These are phyloP conservation scores for Hemibagrus guttatus DNA, from an alignment of 2,797 vertebrate genomes.

Conservation along the genomic window DNA sequence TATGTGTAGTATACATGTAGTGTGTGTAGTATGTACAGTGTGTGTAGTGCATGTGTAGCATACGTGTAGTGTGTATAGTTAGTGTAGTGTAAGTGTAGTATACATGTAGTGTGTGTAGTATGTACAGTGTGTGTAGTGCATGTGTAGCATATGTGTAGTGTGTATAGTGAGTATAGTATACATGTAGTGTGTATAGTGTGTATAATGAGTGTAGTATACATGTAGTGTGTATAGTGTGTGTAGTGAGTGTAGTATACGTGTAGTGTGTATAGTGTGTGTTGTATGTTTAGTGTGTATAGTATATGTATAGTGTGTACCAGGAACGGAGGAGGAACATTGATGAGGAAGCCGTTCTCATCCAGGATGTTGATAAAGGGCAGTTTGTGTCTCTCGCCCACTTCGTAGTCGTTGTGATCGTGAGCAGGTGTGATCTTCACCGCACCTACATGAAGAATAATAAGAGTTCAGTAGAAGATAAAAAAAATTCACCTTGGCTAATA, in stretches of 20 bases:
- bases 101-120: too few relatives aligned
- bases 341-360: slow-evolving; percentile 83
- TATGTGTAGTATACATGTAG: too few relatives aligned
- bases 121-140: too few relatives aligned
- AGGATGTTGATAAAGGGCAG: slow-evolving; percentile 88
- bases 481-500: neutral
- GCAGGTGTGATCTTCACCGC: slow-evolving; percentile 96
- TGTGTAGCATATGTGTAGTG: too few relatives aligned
- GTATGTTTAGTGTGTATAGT: slow-evolving; percentile 55
- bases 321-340: slow-evolving; percentile 88
- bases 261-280: neutral
- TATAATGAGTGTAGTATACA: too few relatives aligned
- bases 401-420: slow-evolving; percentile 91
- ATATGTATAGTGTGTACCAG: slow-evolving; percentile 71
- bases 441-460: slow-evolving; percentile 66
- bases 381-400: slow-evolving; percentile 85
- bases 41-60: too few relatives aligned
- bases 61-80: too few relatives aligned
- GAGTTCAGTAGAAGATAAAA: neutral
- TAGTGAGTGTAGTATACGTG: neutral
- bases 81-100: too few relatives aligned
- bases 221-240: too few relatives aligned
- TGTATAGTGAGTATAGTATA: too few relatives aligned
- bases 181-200: too few relatives aligned
- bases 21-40: too few relatives aligned